Conservation (phyloP, 2,888 invertebrate species). For the Apotomis turbidana region DNA sequence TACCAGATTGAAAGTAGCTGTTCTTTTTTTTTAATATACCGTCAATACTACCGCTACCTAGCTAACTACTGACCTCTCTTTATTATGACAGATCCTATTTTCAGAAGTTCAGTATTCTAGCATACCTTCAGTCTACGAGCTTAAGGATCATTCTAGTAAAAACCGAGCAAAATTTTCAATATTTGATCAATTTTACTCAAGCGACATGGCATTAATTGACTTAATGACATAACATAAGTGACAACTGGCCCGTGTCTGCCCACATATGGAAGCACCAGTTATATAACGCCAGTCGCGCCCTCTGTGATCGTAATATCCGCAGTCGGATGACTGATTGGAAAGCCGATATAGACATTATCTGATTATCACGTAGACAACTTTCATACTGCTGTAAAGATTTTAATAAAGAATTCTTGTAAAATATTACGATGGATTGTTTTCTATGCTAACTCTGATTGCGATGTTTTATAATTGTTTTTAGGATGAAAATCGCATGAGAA, state of each 20-base stretch:
- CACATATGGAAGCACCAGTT: slow-evolving; percentile 12
- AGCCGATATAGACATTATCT: slow-evolving; percentile 24
- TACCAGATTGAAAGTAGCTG: no score
- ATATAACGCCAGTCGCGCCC: slow-evolving; percentile 25
- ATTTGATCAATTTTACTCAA: slow-evolving; percentile 3
- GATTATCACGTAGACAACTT: slow-evolving; percentile 25
- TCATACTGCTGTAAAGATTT: slow-evolving; percentile 17
- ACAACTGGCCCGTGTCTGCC: slow-evolving; percentile 16
- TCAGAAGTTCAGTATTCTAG: no score
- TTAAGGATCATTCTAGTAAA: no score
- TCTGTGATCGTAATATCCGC: slow-evolving; percentile 31
- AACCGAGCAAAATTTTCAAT: background rate
- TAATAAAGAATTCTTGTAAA: background rate
- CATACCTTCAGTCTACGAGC: no score
- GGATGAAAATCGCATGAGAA: no score
- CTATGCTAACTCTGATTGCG: background rate
- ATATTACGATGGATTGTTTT: background rate
- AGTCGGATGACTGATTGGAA: slow-evolving; percentile 28
- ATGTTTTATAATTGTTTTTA: slow-evolving; percentile 1
- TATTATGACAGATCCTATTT: no score
- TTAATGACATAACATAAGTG: slow-evolving; percentile 3
- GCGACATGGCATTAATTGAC: background rate
- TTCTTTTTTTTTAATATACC: no score
- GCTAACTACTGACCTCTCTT: no score
- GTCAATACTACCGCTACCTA: no score